Base-by-base conservation (phyloP, 2,888 invertebrate genomes). In the Hemaris fuciformis region DNA sequence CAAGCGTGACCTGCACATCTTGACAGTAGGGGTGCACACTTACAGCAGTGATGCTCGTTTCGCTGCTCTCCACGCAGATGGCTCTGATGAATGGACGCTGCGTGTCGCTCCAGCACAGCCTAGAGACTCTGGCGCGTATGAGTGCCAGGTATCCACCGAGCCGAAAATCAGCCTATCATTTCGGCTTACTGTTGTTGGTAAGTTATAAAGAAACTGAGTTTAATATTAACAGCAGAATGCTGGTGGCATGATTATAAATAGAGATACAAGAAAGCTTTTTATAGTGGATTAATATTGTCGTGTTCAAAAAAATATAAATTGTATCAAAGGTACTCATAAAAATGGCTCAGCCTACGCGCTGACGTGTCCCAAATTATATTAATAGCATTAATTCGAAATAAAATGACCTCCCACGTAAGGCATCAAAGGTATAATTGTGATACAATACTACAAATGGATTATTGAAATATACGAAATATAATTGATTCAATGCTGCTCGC, bases 141-240 rank as follows among this genome's bases (percentile, higher is more conserved):
- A 98, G 93, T 98, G 97, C 84, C 98, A 98, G 93, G 97, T 98
- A 69, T 97, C 97, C 75, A 97, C 97, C 22, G 97, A 97, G 83
- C 97, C 98, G 63, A 98, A 98, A 92, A 97, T 97, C 89, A 97
- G 97, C 83, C 73, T 89, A 59, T 88, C 95, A 23, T 96, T 95
- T 83, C 93, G 94, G 71, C 94, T 96, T 65, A 96, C 94, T 76
- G 96, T 96, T 75, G 95, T 96, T 67, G 96, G 96, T 96, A 80
- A 93, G 96, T 94, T 60, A 41, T n/a, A n/a, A 41, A 38, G 0
- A n/a, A 27, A 25, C 25, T 7, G 2, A 2, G 4, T 15, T 6
- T 1, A n/a, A 0, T 2, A 20, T 22, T n/a, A n/a, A n/a, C n/a
- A n/a, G n/a, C n/a, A n/a, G n/a, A n/a, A n/a, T n/a, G n/a, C n/a